phyloP scores from a whole-genome alignment of 2,113 vertebrate species.

The Gnathonemus longibarbis region DNA sequence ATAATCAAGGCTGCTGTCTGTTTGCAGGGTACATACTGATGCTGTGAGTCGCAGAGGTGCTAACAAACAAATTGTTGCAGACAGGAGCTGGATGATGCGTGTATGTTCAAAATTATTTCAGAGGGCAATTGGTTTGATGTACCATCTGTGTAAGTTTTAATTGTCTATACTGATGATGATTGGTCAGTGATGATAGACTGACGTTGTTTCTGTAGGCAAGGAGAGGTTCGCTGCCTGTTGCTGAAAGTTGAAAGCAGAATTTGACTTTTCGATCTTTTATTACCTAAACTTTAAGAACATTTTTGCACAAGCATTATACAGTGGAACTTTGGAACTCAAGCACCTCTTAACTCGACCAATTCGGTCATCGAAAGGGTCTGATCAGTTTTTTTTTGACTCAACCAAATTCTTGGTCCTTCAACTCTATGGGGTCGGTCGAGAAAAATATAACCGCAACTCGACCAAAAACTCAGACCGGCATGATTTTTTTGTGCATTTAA shows the following conservation, averaged over 20 bases:
- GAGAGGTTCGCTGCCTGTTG: not conserved
- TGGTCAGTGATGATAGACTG: not conserved
- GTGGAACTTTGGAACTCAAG: too few relatives aligned
- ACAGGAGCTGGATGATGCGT: not conserved
- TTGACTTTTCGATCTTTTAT: not conserved
- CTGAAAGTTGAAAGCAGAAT: not conserved
- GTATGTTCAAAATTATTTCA: not conserved
- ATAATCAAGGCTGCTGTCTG: not conserved
- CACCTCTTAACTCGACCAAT: too few relatives aligned
- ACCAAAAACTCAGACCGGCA: too few relatives aligned
- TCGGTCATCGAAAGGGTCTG: rapidly evolving
- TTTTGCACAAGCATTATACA: not conserved
- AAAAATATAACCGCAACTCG: too few relatives aligned
- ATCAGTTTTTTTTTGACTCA: too few relatives aligned
- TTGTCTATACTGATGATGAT: not conserved
- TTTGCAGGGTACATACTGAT: not conserved
- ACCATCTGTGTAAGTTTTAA: not conserved
- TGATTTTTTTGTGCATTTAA: too few relatives aligned
- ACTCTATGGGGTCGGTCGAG: too few relatives aligned
- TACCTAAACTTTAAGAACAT: not conserved
- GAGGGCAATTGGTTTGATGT: not conserved
- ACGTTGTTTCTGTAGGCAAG: not conserved
- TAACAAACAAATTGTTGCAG: not conserved
- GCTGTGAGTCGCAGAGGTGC: not conserved
- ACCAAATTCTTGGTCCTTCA: too few relatives aligned